Conservation (phyloP, 37 sponge, comb jelly and placozoan genomes). For the Diacarnus erythraeanus region DNA sequence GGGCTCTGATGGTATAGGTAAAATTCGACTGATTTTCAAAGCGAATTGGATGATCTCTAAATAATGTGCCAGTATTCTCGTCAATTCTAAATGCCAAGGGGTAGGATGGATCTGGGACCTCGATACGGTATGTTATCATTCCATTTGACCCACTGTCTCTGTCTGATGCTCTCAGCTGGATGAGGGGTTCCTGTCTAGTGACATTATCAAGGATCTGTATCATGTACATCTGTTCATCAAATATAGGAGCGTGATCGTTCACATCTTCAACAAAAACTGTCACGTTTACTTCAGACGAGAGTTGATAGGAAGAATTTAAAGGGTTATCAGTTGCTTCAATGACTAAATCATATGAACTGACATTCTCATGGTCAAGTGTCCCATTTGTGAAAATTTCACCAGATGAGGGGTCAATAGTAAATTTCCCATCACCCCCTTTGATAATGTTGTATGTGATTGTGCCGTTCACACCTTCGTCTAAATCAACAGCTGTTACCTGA, state of each 20-base stretch:
- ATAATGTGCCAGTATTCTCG: conserved; percentile 35
- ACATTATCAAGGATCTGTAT: conserved; percentile 42
- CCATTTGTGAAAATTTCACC: conserved; percentile 25
- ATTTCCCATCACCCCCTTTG: conserved; percentile 10
- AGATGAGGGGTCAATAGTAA: conserved; percentile 32
- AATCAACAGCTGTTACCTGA: conserved; percentile 49
- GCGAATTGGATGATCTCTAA: neutral
- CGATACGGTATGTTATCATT: conserved; percentile 36
- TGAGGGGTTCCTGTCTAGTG: neutral
- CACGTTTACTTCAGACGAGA: conserved; percentile 33
- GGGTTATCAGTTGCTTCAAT: conserved; percentile 57
- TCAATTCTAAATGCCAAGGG: conserved; percentile 16
- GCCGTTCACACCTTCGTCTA: conserved; percentile 49
- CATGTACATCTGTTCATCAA: conserved; percentile 5
- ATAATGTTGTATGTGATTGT: conserved; percentile 44
- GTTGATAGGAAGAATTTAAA: conserved; percentile 9
- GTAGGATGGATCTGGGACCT: neutral
- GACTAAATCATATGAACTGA: conserved; percentile 21
- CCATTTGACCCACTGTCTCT: conserved; percentile 55
- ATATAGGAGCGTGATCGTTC: conserved; percentile 62
- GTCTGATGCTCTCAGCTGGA: conserved; percentile 43
- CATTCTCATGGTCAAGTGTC: conserved; percentile 39
- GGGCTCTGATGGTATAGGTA: conserved; percentile 31
- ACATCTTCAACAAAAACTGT: conserved; percentile 37
- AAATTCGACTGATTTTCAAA: conserved; percentile 29